These are phyloP conservation scores for Lytechinus pictus DNA, from an alignment of 35 echinoderm and acorn worm species.

Conservation along the genomic window DNA sequence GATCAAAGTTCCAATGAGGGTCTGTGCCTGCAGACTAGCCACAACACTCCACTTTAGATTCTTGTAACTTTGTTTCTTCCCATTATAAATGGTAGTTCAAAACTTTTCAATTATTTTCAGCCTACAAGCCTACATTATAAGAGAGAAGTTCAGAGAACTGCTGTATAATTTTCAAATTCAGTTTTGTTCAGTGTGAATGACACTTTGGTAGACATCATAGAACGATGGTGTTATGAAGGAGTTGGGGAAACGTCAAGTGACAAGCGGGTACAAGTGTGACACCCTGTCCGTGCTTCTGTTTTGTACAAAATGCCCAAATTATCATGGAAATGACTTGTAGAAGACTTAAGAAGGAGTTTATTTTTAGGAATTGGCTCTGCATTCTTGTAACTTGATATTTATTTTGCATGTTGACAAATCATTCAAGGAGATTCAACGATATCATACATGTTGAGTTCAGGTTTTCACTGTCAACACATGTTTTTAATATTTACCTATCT, in stretches of 20 bases:
- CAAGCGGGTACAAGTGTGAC: not conserved
- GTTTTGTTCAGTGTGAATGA: too few relatives aligned
- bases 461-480: not conserved
- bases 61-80: too few relatives aligned
- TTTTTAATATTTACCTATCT: too few relatives aligned
- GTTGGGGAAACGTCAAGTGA: not conserved
- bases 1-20: too few relatives aligned
- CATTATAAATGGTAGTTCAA: too few relatives aligned
- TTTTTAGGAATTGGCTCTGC: not conserved
- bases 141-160: too few relatives aligned
- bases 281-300: not conserved
- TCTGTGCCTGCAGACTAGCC: too few relatives aligned
- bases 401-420: not conserved
- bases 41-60: too few relatives aligned
- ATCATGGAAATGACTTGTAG: not conserved
- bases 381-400: not conserved
- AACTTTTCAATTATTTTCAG: too few relatives aligned
- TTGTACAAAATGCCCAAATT: not conserved
- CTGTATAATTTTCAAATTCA: too few relatives aligned
- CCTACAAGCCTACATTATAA: too few relatives aligned
- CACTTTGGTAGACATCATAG: not conserved
- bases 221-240: not conserved
- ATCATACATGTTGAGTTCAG: not conserved
- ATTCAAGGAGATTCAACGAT: not conserved
- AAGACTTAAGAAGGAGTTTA: not conserved